Percentiles rank a stretch among this genome's conserved stretches.
Evolutionary conservation across 2,888 invertebrate species (phyloP).

Genomic region (Chymomyza fuscimana): DNA sequence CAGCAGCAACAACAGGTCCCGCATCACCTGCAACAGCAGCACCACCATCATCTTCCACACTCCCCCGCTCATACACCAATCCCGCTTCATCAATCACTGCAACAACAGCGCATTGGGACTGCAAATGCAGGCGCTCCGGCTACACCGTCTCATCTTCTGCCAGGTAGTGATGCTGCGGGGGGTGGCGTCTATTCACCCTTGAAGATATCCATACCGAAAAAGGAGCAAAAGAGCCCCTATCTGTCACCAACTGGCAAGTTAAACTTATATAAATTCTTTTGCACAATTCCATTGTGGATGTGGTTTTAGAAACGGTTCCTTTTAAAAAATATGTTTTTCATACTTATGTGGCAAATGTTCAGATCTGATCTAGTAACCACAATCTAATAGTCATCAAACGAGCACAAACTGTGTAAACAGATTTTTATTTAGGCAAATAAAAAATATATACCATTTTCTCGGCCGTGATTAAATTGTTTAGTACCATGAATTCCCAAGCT

Average conservation of each 20-base stretch:
- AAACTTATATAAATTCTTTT: slow-evolving; percentile 6
- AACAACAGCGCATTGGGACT: slow-evolving; percentile 48
- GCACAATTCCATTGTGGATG: too few species aligned
- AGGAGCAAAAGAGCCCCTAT: slow-evolving; percentile 87
- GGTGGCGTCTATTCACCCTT: slow-evolving; percentile 79
- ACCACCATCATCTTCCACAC: slow-evolving; percentile 54
- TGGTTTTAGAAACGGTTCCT: too few species aligned
- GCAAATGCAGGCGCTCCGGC: slow-evolving; percentile 30
- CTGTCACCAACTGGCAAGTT: slow-evolving; percentile 91
- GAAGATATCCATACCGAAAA: slow-evolving; percentile 80
- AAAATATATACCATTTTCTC: neutral
- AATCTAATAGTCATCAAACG: neutral
- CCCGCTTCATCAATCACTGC: slow-evolving; percentile 64
- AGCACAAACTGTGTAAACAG: neutral
- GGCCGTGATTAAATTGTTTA: neutral
- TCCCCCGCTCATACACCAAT: slow-evolving; percentile 45
- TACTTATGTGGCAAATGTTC: neutral
- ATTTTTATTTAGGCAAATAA: neutral
- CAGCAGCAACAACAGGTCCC: slow-evolving; percentile 56
- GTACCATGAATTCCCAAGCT: neutral
- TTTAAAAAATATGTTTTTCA: too few species aligned
- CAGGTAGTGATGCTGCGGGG: slow-evolving; percentile 75
- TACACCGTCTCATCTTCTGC: slow-evolving; percentile 64
- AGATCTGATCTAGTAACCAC: neutral
- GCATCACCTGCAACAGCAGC: slow-evolving; percentile 60